Base-by-base conservation (phyloP, 2,113 vertebrate species). In the Neodon shergylaensis region DNA sequence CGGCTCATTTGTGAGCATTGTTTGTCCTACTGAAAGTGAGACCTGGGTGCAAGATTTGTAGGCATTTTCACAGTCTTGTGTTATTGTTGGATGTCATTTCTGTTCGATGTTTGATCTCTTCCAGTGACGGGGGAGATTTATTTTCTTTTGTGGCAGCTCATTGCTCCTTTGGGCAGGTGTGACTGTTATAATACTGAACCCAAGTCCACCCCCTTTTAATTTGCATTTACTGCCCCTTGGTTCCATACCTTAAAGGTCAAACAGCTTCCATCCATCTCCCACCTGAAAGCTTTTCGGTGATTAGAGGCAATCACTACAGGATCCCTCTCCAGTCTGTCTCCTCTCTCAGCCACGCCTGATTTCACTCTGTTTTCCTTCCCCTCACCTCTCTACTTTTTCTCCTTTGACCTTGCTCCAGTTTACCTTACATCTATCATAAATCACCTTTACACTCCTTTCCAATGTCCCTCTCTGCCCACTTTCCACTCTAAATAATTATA, bases 231-330 rank as follows among this genome's bases (percentile, higher is more conserved):
- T 90, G 54, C 33, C 44, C n/a, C 42, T 94, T 94, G n/a, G 44
- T 83, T 94, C 92, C 86, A 33, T 7, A 47, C 76, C 61, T 82
- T 94, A 49, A 58, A 94, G 74, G 81, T 78, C 91, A 88, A 78
- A 78, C 42, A 95, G 61, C 83, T 49, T 36, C 39, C 95, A 92
- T 95, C 83, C 58, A 83, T 94, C 89, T 92, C 63, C 85, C 42
- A 66, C 28, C 88, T 52, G 81, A 78, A 87, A 79, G 76, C 63
- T 44, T 54, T 61, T 77, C 22, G 0, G 82, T 90, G 86, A 94
- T 94, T 90, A 92, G 31, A 90, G n/a, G 63, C 66, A 77, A 94
- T 90, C 82, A 54, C 81, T 70, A 31, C 28, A 36, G 24, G 19
- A 21, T 44, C 7, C 81, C 76, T 92, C 76, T 87, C 70, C 72